Conservation (phyloP, 2,113 vertebrate genomes). For the Phalacrocorax carbo region DNA sequence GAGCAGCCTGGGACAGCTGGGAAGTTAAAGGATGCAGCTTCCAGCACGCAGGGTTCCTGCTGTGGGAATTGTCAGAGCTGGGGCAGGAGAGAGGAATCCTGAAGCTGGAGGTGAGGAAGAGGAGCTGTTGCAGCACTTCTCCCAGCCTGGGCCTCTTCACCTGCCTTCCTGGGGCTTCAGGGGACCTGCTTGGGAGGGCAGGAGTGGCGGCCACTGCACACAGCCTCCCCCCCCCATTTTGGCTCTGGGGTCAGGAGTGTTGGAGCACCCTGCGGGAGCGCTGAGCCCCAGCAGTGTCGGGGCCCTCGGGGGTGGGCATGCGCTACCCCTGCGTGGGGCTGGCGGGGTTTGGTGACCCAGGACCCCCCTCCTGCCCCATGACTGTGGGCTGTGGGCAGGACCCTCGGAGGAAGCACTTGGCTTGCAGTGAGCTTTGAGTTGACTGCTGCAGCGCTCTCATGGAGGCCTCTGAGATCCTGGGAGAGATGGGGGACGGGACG, state of each 20-base stretch:
- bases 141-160: not conserved
- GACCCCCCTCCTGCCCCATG: rapidly evolving
- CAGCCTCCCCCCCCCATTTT: not conserved
- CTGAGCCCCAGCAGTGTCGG: not conserved
- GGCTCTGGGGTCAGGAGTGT: too few species aligned
- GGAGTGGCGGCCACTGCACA: not conserved
- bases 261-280: rapidly evolving
- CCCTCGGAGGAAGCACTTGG: not conserved
- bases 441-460: rapidly evolving
- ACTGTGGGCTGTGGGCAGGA: not conserved
- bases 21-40: not conserved
- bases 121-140: not conserved
- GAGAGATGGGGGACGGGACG: not conserved
- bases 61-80: not conserved
- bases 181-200: rapidly evolving
- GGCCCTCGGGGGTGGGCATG: rapidly evolving
- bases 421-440: not conserved
- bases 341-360: not conserved
- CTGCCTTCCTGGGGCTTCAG: not conserved
- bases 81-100: not conserved
- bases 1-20: not conserved
- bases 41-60: not conserved
- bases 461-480: not conserved
- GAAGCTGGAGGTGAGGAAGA: not conserved
- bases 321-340: not conserved